These are phyloP conservation scores for Uromys caudimaculatus DNA, from an alignment of 2,797 vertebrate genomes.

Conservation along the genomic window DNA sequence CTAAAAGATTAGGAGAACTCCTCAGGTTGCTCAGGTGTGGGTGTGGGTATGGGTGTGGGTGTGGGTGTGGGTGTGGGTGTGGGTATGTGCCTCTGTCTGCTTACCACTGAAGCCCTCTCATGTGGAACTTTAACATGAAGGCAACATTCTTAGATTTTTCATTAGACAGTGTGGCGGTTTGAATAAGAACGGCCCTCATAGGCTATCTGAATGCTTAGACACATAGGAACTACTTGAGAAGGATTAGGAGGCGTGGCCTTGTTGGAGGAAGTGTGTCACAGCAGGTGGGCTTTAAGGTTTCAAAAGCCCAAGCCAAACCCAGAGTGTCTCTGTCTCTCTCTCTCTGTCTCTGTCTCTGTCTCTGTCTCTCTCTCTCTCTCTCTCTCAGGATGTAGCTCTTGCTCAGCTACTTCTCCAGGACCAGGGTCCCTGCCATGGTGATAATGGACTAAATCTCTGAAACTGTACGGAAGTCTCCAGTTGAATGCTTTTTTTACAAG, in stretches of 20 bases:
- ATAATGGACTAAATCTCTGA: background rate
- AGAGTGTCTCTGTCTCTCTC: background rate
- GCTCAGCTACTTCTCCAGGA: background rate
- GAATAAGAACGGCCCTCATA: background rate
- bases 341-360: background rate
- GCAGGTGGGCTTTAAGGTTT: background rate
- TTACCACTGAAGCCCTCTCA: background rate
- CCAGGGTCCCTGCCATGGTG: background rate
- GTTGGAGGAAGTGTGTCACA: background rate
- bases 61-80: too few relatives aligned
- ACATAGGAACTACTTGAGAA: background rate
- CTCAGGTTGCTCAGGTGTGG: background rate
- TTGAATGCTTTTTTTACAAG: background rate
- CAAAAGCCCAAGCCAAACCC: background rate
- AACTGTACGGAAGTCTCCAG: background rate
- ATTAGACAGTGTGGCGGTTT: too few relatives aligned
- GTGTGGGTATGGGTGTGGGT: too few relatives aligned
- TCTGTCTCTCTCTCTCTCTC: too few relatives aligned
- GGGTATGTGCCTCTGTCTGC: background rate
- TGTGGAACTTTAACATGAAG: background rate
- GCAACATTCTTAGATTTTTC: too few relatives aligned
- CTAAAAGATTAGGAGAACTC: background rate
- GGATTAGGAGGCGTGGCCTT: background rate
- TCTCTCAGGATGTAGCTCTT: background rate
- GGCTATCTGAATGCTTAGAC: background rate